phyloP scores from a whole-genome alignment of 2,888 invertebrate species.

The Pedicia rivosa region DNA sequence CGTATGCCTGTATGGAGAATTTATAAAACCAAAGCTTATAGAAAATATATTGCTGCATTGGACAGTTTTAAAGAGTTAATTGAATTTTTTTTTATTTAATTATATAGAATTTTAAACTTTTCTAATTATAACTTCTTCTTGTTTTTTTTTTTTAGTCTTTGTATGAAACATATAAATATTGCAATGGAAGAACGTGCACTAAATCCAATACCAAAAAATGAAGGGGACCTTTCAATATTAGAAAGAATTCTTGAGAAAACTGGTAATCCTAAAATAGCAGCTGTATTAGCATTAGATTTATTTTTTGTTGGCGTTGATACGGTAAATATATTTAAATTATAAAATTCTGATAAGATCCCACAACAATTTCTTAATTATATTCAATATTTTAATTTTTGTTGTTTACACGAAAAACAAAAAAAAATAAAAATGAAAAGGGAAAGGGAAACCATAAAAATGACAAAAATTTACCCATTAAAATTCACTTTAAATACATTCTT shows the following conservation, averaged over 20 bases:
- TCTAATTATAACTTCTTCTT: neutral
- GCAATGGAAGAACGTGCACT: constrained; percentile 31
- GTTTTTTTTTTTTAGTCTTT: constrained; percentile 29
- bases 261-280: constrained; percentile 41
- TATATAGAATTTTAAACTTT: neutral
- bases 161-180: constrained; percentile 38
- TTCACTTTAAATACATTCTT: neutral
- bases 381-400: constrained; percentile 3
- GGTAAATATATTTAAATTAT: constrained; percentile 24
- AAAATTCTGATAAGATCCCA: neutral
- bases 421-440: too few species aligned
- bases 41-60: constrained; percentile 50
- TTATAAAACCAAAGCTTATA: constrained; percentile 52
- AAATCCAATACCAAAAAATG: constrained; percentile 18
- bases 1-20: constrained; percentile 60
- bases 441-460: neutral
- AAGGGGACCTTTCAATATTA: constrained; percentile 37
- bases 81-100: constrained; percentile 1
- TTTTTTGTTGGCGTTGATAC: constrained; percentile 70
- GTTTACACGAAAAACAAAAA: too few species aligned
- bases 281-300: constrained; percentile 58
- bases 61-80: constrained; percentile 55
- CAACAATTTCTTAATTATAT: neutral
- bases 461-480: neutral
- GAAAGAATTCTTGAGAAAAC: constrained; percentile 39